Percentiles rank a stretch among this genome's conserved stretches.
phyloP scores from a whole-genome alignment of 2,888 invertebrate species.

The Papilio gigon region DNA sequence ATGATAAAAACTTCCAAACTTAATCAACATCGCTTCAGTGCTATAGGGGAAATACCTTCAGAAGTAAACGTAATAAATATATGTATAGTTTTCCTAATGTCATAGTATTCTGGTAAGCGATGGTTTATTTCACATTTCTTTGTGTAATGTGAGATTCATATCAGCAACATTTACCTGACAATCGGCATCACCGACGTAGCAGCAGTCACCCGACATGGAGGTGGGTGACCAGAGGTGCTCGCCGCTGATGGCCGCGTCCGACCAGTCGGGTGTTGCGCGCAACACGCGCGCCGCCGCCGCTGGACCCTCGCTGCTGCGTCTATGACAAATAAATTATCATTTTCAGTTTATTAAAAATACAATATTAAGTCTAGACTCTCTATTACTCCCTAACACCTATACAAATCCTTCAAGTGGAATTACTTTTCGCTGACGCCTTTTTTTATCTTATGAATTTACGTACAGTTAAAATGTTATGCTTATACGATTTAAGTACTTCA shows the following conservation, averaged over 20 bases:
- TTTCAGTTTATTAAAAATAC: not conserved
- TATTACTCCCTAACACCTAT: not conserved
- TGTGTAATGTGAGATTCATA: not conserved
- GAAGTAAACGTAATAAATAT: not conserved
- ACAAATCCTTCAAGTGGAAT: not conserved
- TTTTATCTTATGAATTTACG: not conserved
- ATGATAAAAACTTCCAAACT: not conserved
- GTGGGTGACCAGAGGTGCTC: conserved; percentile 97
- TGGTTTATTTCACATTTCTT: not conserved
- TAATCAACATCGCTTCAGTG: not conserved
- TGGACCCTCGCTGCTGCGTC: conserved; percentile 62
- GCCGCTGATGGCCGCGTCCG: conserved; percentile 92
- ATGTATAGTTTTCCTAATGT: too few relatives aligned
- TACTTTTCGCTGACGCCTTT: not conserved
- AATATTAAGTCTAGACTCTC: too few relatives aligned
- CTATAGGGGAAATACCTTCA: not conserved
- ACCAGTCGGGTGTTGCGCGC: conserved; percentile 94
- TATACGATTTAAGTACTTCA: not conserved
- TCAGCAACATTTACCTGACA: conserved; percentile 87
- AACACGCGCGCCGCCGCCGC: conserved; percentile 77
- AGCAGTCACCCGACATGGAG: conserved; percentile 95
- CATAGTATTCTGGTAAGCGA: too few relatives aligned
- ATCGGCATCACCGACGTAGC: conserved; percentile 94
- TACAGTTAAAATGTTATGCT: too few relatives aligned
- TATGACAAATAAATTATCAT: conserved; percentile 50